These are phyloP conservation scores for Trichonephila clavipes DNA, from an alignment of 1,140 invertebrate genomes.

Conservation along the genomic window DNA sequence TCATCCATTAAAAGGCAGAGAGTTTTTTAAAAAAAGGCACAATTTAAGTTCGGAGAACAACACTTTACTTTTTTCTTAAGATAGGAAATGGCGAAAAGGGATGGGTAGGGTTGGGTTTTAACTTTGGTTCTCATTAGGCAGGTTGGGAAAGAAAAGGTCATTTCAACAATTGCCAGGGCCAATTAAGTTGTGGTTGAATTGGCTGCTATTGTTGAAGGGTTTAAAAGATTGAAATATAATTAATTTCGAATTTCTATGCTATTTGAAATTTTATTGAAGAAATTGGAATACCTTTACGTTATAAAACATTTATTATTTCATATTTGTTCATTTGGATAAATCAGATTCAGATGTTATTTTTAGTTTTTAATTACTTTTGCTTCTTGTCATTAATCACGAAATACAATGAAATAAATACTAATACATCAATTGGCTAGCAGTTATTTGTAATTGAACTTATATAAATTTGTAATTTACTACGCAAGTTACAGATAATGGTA, in stretches of 20 bases:
- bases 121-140: neutral
- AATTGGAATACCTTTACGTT: neutral
- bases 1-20: neutral
- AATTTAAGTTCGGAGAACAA: conserved; percentile 3
- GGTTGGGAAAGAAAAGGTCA: neutral
- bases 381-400: too few relatives aligned
- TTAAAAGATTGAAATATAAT: neutral
- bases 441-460: too few relatives aligned
- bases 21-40: neutral
- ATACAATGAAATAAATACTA: too few relatives aligned
- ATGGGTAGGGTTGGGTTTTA: neutral
- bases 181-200: neutral
- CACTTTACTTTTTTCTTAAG: neutral
- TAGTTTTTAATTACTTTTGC: too few relatives aligned
- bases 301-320: too few relatives aligned
- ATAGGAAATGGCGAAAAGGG: neutral
- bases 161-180: neutral
- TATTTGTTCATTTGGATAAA: too few relatives aligned
- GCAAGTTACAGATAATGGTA: too few relatives aligned
- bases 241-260: neutral
- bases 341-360: too few relatives aligned
- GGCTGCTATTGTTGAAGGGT: neutral
- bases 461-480: too few relatives aligned
- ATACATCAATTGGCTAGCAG: too few relatives aligned
- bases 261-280: neutral